A percentile compares a stretch with the other conserved stretches of the same genome.
These are phyloP conservation scores for Stegodyphus mimosarum DNA, from an alignment of 1,140 invertebrate genomes.

Conservation along the genomic window DNA sequence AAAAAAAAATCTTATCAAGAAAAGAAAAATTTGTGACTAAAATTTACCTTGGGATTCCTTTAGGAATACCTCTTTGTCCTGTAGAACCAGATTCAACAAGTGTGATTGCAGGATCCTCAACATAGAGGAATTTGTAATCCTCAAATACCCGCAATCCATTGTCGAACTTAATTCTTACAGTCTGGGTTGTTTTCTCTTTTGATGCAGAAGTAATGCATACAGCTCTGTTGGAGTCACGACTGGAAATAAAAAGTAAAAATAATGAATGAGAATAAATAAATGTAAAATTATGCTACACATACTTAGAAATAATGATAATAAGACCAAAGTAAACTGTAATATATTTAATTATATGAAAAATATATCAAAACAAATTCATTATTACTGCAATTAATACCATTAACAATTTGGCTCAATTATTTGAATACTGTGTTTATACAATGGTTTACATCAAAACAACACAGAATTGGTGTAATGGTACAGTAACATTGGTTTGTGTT, in stretches of 20 bases:
- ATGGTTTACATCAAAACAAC: no score
- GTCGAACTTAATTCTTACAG: slow-evolving; percentile 89
- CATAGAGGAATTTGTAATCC: slow-evolving; percentile 84
- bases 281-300: no score
- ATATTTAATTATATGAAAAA: no score
- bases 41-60: slow-evolving; percentile 67
- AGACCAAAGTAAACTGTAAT: neutral
- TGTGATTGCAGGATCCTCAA: slow-evolving; percentile 86
- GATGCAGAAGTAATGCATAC: slow-evolving; percentile 86
- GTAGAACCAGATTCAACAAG: slow-evolving; percentile 66
- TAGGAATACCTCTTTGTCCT: slow-evolving; percentile 56
- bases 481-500: no score
- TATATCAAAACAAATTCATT: no score
- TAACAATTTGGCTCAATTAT: no score
- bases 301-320: neutral
- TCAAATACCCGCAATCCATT: slow-evolving; percentile 81
- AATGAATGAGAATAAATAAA: no score
- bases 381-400: no score
- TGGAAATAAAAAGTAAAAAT: slow-evolving; percentile 2
- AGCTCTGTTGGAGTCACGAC: slow-evolving; percentile 81
- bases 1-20: neutral
- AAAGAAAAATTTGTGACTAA: neutral
- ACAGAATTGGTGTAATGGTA: no score
- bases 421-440: no score
- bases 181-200: slow-evolving; percentile 74